These are phyloP conservation scores for Cebidichthys violaceus DNA, from an alignment of 2,113 vertebrate genomes.

Conservation along the genomic window DNA sequence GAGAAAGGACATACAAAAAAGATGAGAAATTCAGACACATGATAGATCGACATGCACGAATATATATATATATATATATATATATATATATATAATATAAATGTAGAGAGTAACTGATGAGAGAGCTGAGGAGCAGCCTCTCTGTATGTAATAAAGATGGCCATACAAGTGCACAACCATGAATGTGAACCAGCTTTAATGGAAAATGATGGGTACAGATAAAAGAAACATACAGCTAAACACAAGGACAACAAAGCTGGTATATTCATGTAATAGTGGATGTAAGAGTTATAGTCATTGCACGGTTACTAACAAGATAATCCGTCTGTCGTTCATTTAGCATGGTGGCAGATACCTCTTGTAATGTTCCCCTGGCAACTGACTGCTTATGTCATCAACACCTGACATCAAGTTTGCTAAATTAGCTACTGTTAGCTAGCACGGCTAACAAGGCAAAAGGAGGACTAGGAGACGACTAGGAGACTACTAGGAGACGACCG, in stretches of 20 bases:
- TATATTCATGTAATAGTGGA: neutral
- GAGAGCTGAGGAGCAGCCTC: neutral
- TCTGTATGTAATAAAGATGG: neutral
- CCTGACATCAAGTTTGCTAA: neutral
- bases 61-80: no score
- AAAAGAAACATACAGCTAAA: neutral
- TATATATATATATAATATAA: no score
- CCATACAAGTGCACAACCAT: neutral
- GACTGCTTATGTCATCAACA: conserved; percentile 19
- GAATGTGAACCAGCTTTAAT: neutral
- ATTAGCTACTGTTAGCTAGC: conserved; percentile 40
- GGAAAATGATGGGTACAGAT: neutral
- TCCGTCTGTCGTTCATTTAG: neutral
- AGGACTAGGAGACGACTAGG: neutral
- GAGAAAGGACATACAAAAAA: neutral
- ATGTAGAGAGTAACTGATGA: neutral
- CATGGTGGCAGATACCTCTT: no score
- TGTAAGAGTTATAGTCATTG: neutral
- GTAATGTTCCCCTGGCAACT: conserved; percentile 38
- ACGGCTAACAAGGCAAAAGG: neutral
- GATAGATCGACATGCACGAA: neutral
- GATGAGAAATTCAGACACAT: neutral
- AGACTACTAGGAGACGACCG: neutral
- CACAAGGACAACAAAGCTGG: neutral
- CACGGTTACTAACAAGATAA: neutral